Base-by-base conservation (phyloP, 2,888 invertebrate species). In the Slavum lentiscoides region DNA sequence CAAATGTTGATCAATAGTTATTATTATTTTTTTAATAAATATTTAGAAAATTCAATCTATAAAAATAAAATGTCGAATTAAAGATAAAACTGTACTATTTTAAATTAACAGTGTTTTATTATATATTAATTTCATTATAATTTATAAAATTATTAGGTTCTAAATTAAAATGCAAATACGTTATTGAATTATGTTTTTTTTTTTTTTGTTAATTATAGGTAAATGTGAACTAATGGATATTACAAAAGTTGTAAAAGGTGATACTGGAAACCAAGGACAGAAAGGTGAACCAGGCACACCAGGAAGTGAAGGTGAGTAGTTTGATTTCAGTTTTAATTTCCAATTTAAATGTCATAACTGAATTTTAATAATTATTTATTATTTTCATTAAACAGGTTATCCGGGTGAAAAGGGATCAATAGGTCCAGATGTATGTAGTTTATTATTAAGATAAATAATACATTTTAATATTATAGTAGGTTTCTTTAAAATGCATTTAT, bases 261-360 rank as follows among this genome's bases (percentile, higher is more conserved):
- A 84, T 83, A 91, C 90, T 6, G 94, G 94, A 19, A 87, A 88
- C 15, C 85, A 88, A 43, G 92, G 92, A 66, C 89, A 91, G 17
- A 89, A 89, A 84, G 92, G 90, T 30, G 84, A 87, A 58, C 83
- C 84, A 77, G 89, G 89, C 21, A 87, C 87, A 13, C 85, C 87
- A 82, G 89, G 80, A 64, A 19, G 11, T 19, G 64, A 80, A 19
- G 80, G 80, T 72, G 11, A 80, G 70, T 64, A 64, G 39, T n/a
- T 17, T n/a, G 0, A n/a, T 77, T 39, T n/a, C 1, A 4, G 15
- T 70, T 58, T 70, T n/a, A 21, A 58, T 58, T 70, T 39, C 0
- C 2, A 37, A 64, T 19, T n/a, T 15, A 58, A 30, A 5, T 55
- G 13, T n/a, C 8, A 19, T 8, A 62, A 7, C 2, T 4, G 1